These are phyloP conservation scores for Darevskia mixta DNA, from an alignment of 2,797 vertebrate species.

Conservation along the genomic window DNA sequence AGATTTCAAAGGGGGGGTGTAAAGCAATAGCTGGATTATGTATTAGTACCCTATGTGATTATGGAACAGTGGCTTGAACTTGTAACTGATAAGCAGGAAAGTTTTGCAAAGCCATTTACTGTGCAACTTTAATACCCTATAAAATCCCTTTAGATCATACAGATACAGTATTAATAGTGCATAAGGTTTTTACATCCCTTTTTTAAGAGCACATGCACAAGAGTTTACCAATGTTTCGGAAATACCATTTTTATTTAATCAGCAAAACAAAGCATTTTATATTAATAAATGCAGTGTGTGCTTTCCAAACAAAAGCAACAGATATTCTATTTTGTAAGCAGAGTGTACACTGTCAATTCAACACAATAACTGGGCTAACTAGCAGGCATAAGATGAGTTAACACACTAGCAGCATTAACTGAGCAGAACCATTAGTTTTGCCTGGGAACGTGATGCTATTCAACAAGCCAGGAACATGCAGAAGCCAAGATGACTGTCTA, in stretches of 20 bases:
- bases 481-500: not conserved
- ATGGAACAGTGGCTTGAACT: not conserved
- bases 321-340: constrained; percentile 26
- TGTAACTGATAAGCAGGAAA: not conserved
- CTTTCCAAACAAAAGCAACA: constrained; percentile 21
- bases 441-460: not conserved
- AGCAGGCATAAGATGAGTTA: constrained; percentile 51
- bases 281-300: not conserved
- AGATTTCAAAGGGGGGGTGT: not conserved
- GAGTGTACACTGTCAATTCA: constrained; percentile 4
- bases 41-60: not conserved
- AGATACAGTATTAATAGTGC: not conserved
- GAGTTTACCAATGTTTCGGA: not conserved
- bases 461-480: no score
- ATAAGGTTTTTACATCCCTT: not conserved
- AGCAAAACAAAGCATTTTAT: not conserved
- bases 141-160: not conserved
- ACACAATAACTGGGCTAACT: constrained; percentile 15
- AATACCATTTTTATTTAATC: not conserved
- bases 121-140: not conserved
- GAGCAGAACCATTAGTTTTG: constrained; percentile 64
- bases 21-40: not conserved
- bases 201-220: not conserved
- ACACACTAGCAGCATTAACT: constrained; percentile 64
- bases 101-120: no score